Conservation (phyloP, 2,888 invertebrate genomes). For the Blastobasis lacticolella region DNA sequence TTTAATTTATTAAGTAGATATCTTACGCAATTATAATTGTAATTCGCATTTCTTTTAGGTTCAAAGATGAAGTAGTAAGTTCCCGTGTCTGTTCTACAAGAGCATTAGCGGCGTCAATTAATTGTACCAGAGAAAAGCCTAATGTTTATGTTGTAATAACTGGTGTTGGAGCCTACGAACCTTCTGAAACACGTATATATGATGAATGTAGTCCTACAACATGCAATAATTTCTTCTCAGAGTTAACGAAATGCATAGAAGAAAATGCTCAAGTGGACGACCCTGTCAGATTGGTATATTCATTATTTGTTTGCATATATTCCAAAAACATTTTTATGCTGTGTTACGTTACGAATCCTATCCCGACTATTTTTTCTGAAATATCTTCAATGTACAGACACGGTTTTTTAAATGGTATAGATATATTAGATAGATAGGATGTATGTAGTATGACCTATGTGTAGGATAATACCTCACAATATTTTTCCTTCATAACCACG, state of each 20-base stretch:
- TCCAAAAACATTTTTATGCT: no score
- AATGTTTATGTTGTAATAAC: slow-evolving; percentile 87
- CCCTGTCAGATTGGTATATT: slow-evolving; percentile 77
- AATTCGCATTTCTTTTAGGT: slow-evolving; percentile 52
- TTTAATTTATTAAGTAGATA: no score
- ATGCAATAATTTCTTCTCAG: slow-evolving; percentile 83
- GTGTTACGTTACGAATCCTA: no score
- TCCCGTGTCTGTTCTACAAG: slow-evolving; percentile 89
- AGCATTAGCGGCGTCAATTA: slow-evolving; percentile 81
- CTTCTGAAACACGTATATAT: slow-evolving; percentile 78
- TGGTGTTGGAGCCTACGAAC: slow-evolving; percentile 92
- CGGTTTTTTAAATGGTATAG: no score
- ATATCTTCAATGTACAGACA: no score
- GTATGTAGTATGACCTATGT: no score
- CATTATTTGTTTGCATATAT: no score
- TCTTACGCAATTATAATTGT: no score
- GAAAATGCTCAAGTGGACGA: slow-evolving; percentile 80
- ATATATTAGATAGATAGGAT: no score
- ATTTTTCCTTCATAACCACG: no score
- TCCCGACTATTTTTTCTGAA: no score
- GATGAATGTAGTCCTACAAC: slow-evolving; percentile 82
- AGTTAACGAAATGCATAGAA: slow-evolving; percentile 91
- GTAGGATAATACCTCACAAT: no score
- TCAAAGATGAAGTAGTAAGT: slow-evolving; percentile 89
- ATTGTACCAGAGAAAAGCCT: slow-evolving; percentile 74